phyloP scores from a whole-genome alignment of 2,113 vertebrate species.

The Murina feae region DNA sequence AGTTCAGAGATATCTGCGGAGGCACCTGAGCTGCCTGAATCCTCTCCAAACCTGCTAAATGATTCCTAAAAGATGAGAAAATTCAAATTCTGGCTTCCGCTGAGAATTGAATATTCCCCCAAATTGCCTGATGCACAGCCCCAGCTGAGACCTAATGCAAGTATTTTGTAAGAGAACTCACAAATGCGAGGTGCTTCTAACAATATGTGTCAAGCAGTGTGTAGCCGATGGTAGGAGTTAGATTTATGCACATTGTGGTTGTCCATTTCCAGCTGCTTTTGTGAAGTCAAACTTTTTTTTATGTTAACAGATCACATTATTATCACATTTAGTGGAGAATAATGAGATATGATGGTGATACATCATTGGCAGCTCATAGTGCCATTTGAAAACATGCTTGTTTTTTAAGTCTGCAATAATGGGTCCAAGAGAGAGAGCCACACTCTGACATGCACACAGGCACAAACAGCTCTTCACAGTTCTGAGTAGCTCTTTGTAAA shows the following conservation, averaged over 20 bases:
- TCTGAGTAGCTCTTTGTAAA: slow-evolving; percentile 53
- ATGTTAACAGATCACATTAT: slow-evolving; percentile 82
- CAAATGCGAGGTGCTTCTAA: slow-evolving; percentile 78
- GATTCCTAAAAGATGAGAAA: slow-evolving; percentile 59
- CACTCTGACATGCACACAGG: background rate
- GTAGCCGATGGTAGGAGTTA: slow-evolving; percentile 72
- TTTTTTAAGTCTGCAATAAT: slow-evolving; percentile 71
- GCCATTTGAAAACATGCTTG: slow-evolving; percentile 75
- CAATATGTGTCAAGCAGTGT: slow-evolving; percentile 77
- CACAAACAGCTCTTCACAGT: slow-evolving; percentile 14
- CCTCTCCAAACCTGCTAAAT: slow-evolving; percentile 63
- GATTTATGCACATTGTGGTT: slow-evolving; percentile 78
- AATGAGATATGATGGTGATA: slow-evolving; percentile 76
- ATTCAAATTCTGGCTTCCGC: slow-evolving; percentile 69
- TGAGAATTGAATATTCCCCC: slow-evolving; percentile 73
- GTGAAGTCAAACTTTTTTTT: slow-evolving; percentile 82
- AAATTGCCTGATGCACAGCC: slow-evolving; percentile 60
- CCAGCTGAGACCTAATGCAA: slow-evolving; percentile 77
- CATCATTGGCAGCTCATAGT: slow-evolving; percentile 69
- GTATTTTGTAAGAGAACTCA: slow-evolving; percentile 72
- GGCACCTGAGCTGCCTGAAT: slow-evolving; percentile 53
- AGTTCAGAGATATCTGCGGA: background rate
- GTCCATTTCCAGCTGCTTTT: slow-evolving; percentile 82
- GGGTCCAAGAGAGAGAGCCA: slow-evolving; percentile 59
- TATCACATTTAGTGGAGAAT: slow-evolving; percentile 79